Base-by-base conservation (phyloP, 2,797 vertebrate species). In the Acrocephalus scirpaceus region DNA sequence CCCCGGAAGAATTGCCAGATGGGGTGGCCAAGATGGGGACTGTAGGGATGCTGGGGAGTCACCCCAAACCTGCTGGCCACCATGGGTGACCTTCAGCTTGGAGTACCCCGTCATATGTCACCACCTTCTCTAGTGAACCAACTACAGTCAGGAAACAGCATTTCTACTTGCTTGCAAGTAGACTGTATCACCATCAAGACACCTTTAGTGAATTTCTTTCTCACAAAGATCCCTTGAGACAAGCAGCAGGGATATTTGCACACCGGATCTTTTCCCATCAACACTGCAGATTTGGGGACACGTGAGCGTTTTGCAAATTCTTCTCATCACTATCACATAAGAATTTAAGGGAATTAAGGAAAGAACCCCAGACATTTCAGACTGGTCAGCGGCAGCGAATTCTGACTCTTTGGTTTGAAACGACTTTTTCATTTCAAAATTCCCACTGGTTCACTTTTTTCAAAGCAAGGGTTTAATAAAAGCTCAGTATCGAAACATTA, bases 321-420 rank as follows among this genome's bases (percentile, higher is more conserved):
- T 40, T 70, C 16, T 81, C 27, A 48, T 47, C 22, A 8, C 60
- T 78, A 38, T 51, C 40, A 30, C 11, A 6, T 25, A 75, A 12
- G n/a, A 79, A 82, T 69, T 58, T 0, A 14, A 67, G 64, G 60
- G 44, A 86, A 87, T 62, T 75, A 61, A 62, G 36, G 80, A 85
- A 64, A 56, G 64, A 85, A 16, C 25, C 69, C 84, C 56, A 77
- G 42, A 71, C 19, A 51, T 85, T 85, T 83, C 83, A 83, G 58
- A 78, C 65, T 2, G 51, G 84, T 75, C 86, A 93, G 66, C 0
- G 4, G 70, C 0, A 1, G 66, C 27, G 25, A 92, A 87, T 91
- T 92, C 91, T 78, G 92, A 81, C 84, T 96, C 91, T 95, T 95
- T 93, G 95, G 89, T 93, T 92, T 73, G 81, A 92, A 95, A 93